Conservation (phyloP, 2,113 vertebrate species). For the Sorex fumeus region DNA sequence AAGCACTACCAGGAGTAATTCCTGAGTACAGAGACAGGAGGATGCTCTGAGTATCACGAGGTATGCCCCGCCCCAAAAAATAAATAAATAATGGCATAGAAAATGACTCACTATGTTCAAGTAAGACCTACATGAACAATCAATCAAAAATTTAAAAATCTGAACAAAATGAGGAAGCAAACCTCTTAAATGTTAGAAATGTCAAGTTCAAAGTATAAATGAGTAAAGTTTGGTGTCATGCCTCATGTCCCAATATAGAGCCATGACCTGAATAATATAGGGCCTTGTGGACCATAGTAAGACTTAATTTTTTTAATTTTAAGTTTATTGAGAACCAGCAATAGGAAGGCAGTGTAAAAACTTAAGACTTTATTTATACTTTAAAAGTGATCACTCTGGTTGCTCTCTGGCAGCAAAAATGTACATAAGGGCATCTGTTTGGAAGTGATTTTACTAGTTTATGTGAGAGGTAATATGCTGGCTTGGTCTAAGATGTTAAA, state of each 20-base stretch:
- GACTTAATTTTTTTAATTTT: background rate
- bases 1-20: no score
- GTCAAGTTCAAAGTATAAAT: conserved; percentile 1
- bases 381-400: conserved; percentile 48
- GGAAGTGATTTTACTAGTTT: conserved; percentile 6
- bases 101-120: conserved; percentile 11
- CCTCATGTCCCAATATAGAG: background rate
- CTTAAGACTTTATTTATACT: conserved; percentile 25
- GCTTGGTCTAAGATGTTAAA: conserved; percentile 13
- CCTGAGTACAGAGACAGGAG: no score
- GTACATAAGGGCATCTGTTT: background rate
- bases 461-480: background rate
- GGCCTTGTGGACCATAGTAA: background rate
- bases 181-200: conserved; percentile 26
- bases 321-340: background rate
- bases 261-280: background rate
- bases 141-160: background rate
- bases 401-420: background rate
- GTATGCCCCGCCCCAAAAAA: no score
- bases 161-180: conserved; percentile 17
- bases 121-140: background rate
- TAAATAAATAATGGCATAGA: background rate
- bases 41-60: no score
- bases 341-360: background rate
- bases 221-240: background rate